phyloP scores from a whole-genome alignment of 2,888 invertebrate species.

The Catocala nupta region DNA sequence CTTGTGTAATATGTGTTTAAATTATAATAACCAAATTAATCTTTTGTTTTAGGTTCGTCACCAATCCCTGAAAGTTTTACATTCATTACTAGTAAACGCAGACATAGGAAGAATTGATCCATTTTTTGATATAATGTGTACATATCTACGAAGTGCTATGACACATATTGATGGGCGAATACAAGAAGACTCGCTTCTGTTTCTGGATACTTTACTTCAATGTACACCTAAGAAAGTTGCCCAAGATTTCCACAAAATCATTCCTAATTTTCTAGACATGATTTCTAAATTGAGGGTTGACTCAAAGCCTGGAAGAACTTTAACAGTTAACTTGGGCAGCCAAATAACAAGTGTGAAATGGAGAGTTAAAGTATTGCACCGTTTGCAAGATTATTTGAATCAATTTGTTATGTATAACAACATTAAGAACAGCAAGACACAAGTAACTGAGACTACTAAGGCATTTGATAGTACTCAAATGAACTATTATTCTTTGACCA shows the following conservation, averaged over 20 bases:
- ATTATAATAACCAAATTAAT: not conserved
- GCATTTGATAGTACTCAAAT: slow-evolving; percentile 63
- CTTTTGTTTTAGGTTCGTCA: slow-evolving; percentile 80
- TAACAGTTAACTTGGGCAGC: slow-evolving; percentile 90
- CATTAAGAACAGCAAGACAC: slow-evolving; percentile 48
- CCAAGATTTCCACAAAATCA: slow-evolving; percentile 89
- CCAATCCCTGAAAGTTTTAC: slow-evolving; percentile 87
- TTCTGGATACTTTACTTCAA: slow-evolving; percentile 92
- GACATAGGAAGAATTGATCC: slow-evolving; percentile 87
- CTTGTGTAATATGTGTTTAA: too few relatives aligned
- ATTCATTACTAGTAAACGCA: slow-evolving; percentile 77
- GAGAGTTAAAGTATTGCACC: slow-evolving; percentile 91
- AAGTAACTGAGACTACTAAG: slow-evolving; percentile 47
- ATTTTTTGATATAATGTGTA: slow-evolving; percentile 92
- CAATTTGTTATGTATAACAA: slow-evolving; percentile 71
- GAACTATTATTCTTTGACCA: slow-evolving; percentile 71
- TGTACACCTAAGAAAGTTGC: slow-evolving; percentile 90
- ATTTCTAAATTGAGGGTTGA: slow-evolving; percentile 92
- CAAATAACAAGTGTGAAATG: slow-evolving; percentile 92
- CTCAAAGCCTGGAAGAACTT: slow-evolving; percentile 89
- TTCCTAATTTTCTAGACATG: slow-evolving; percentile 94
- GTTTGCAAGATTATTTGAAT: slow-evolving; percentile 87
- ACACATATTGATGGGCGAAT: slow-evolving; percentile 94
- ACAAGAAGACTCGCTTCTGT: slow-evolving; percentile 93
- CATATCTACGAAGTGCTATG: slow-evolving; percentile 95